A percentile compares a stretch with the other conserved stretches of the same genome.
phyloP scores from a whole-genome alignment of 1,140 invertebrate species.

The Diabrotica virgifera region DNA sequence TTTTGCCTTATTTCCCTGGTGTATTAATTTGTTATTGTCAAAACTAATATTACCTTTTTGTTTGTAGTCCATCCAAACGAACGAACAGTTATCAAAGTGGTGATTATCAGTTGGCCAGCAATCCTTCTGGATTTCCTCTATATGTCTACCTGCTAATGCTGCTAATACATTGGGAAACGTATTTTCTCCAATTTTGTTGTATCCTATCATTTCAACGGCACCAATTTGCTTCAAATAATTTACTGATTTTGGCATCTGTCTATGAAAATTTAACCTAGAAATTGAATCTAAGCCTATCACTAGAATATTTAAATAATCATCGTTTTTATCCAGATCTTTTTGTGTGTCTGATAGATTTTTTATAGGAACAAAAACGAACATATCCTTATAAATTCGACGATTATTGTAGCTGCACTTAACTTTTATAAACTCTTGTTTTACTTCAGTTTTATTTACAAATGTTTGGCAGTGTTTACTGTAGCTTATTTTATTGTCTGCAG shows the following conservation, averaged over 20 bases:
- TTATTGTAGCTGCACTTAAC: slow-evolving; percentile 57
- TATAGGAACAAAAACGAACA: slow-evolving; percentile 63
- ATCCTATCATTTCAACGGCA: slow-evolving; percentile 70
- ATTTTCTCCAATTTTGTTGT: slow-evolving; percentile 80
- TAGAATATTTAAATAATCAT: slow-evolving; percentile 58
- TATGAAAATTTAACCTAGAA: slow-evolving; percentile 78
- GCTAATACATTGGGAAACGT: slow-evolving; percentile 80
- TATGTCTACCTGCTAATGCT: slow-evolving; percentile 63
- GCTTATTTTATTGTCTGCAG: slow-evolving; percentile 48
- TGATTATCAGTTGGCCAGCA: slow-evolving; percentile 55
- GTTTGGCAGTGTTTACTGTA: slow-evolving; percentile 49
- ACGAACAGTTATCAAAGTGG: slow-evolving; percentile 67
- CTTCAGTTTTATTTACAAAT: slow-evolving; percentile 48
- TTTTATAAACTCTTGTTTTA: slow-evolving; percentile 60
- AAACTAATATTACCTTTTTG: slow-evolving; percentile 47
- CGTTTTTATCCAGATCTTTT: slow-evolving; percentile 27
- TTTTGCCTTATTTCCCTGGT: too few relatives aligned
- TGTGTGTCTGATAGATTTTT: slow-evolving; percentile 42
- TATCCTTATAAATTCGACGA: slow-evolving; percentile 62
- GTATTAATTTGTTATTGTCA: too few relatives aligned
- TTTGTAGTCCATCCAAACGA: slow-evolving; percentile 76
- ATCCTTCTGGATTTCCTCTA: slow-evolving; percentile 57
- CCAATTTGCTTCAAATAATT: slow-evolving; percentile 58
- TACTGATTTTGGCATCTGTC: slow-evolving; percentile 74
- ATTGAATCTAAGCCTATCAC: slow-evolving; percentile 84